Base-by-base conservation (phyloP, 2,797 vertebrate genomes). In the Rhynchonycteris naso region DNA sequence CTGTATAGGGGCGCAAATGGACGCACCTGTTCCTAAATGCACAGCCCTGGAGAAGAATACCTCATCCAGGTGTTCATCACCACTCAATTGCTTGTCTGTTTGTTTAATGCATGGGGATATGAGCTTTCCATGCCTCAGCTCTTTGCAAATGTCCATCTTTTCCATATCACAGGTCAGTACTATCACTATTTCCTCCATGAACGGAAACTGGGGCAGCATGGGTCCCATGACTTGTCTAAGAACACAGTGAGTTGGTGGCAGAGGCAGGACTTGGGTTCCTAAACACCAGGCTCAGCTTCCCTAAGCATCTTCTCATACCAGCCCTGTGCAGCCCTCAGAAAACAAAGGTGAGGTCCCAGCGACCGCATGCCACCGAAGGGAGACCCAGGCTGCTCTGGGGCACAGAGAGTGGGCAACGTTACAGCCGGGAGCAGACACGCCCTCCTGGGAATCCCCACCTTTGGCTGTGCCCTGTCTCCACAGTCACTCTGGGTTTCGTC, bases 111-210 rank as follows among this genome's bases (percentile, higher is more conserved):
- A 0, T 0, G 5, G 30, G 7, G 61, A 11, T 14, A 5, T 4
- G 26, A 13, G 18, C 35, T 35, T 58, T 10, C 13, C 1, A 0
- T 21, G 6, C 33, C 21, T 24, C 74, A 18, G 61, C n/a, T 2
- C 43, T 21, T 7, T 5, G 33, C 26, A 43, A 7, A 18, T 5
- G 1, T 9, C 19, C 43, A 3, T 33, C 21, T 43, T 43, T 28
- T 28, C 56, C 11, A 10, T 1, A 1, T 58, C 33, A 1, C 30
- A 52, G 43, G 13, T 11, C 9, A 24, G 24, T 3, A 5, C n/a
- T 3, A 0, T 12, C 7, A 1, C 14, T 1, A 0, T 9, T 38
- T 11, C 0, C 9, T 1, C 12, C 0, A 2, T 7, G 15, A 0
- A 4, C 28, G 56, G 68, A 38, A 7, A 30, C 26, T 0, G 19